phyloP scores from a whole-genome alignment of 2,888 invertebrate species.

The Mantis religiosa region DNA sequence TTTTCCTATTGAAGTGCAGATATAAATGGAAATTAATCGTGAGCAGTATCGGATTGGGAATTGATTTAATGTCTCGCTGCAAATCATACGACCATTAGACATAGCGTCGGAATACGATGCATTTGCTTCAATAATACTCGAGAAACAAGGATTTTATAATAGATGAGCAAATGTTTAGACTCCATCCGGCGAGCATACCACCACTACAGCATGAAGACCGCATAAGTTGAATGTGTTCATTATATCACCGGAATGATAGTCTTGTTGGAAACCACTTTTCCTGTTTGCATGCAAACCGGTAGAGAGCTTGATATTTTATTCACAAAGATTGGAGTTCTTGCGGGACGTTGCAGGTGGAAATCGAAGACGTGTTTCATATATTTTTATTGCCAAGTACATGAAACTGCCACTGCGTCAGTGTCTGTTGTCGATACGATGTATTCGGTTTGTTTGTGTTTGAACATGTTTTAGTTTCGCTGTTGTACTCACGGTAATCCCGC shows the following conservation, averaged over 20 bases:
- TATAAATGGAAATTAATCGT: not conserved
- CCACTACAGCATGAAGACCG: not conserved
- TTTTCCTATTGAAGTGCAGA: not conserved
- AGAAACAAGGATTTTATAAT: not conserved
- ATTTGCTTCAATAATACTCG: not conserved
- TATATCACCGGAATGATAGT: not conserved
- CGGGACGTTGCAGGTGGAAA: too few relatives aligned
- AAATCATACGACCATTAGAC: not conserved
- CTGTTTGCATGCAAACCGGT: not conserved
- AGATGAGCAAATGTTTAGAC: not conserved
- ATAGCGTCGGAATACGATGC: not conserved
- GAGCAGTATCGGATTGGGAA: not conserved
- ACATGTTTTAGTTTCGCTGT: too few relatives aligned
- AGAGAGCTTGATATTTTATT: not conserved
- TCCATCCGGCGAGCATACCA: not conserved
- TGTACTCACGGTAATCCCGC: too few relatives aligned
- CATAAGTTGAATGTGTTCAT: too few relatives aligned
- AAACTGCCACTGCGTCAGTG: too few relatives aligned
- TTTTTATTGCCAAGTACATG: too few relatives aligned
- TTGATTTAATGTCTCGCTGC: not conserved
- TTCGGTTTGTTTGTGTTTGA: too few relatives aligned
- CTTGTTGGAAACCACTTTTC: not conserved
- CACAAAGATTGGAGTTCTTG: not conserved
- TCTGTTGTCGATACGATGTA: too few relatives aligned
- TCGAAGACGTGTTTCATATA: too few relatives aligned